Evolutionary conservation across 2,113 vertebrate genomes (phyloP).

Genomic region (Orcinus orca): DNA sequence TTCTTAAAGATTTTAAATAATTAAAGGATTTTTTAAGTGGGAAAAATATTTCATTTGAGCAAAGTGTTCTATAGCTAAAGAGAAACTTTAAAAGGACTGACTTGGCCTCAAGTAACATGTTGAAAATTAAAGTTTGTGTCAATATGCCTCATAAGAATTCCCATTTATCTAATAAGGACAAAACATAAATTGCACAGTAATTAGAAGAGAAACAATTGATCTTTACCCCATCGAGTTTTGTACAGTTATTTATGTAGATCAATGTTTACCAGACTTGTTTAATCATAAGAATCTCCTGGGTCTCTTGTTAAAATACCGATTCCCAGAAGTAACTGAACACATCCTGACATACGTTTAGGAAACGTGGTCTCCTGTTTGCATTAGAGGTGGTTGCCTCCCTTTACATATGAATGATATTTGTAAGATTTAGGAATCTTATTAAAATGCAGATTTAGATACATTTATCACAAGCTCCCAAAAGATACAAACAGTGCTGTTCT

Average conservation of each 20-base stretch:
- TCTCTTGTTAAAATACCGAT: neutral
- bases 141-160: neutral
- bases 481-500: neutral
- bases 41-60: neutral
- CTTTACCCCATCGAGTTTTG: neutral
- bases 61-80: neutral
- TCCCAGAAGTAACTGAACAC: neutral
- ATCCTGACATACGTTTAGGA: neutral
- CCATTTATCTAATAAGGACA: neutral
- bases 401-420: neutral
- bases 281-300: neutral
- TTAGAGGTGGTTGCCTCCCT: neutral
- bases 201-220: neutral
- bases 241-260: neutral
- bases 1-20: neutral
- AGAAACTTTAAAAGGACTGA: conserved; percentile 23
- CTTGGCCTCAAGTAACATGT: neutral
- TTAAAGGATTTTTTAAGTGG: neutral
- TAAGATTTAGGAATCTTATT: neutral
- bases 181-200: neutral
- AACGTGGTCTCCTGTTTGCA: neutral
- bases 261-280: neutral
- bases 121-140: neutral
- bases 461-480: neutral
- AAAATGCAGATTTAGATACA: neutral